These are phyloP conservation scores for Copidosoma floridanum DNA, from an alignment of 1,140 invertebrate species.

Conservation along the genomic window DNA sequence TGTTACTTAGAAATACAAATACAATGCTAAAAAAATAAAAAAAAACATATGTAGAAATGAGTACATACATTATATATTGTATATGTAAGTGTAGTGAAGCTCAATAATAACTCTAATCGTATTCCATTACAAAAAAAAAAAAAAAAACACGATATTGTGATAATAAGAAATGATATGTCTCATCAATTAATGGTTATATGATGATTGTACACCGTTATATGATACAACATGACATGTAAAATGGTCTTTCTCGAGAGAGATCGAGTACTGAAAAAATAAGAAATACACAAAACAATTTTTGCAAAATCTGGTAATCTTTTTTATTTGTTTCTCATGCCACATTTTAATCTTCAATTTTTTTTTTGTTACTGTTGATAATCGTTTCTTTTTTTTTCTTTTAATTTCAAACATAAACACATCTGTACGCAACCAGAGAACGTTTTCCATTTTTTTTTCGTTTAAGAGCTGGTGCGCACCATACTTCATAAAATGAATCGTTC, in stretches of 20 bases:
- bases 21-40: constrained; percentile 2
- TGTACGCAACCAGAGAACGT: constrained; percentile 35
- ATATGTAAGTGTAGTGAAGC: constrained; percentile 20
- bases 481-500: constrained; percentile 40
- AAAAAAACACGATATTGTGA: constrained; percentile 47
- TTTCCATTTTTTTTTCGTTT: constrained; percentile 21
- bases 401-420: constrained; percentile 15
- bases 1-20: constrained; percentile 9
- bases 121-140: too few relatives aligned
- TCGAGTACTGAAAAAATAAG: constrained; percentile 20
- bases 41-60: too few relatives aligned
- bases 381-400: too few relatives aligned
- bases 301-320: constrained; percentile 36
- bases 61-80: constrained; percentile 19
- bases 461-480: constrained; percentile 36
- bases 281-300: constrained; percentile 25
- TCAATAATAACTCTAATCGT: constrained; percentile 34
- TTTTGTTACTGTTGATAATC: too few relatives aligned
- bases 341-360: too few relatives aligned
- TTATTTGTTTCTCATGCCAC: too few relatives aligned
- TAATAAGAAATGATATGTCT: constrained; percentile 41
- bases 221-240: constrained; percentile 28
- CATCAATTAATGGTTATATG: constrained; percentile 23
- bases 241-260: constrained; percentile 6
- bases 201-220: constrained; percentile 23